Conservation (phyloP, 2,888 invertebrate genomes). For the Synanthedon myopaeformis region DNA sequence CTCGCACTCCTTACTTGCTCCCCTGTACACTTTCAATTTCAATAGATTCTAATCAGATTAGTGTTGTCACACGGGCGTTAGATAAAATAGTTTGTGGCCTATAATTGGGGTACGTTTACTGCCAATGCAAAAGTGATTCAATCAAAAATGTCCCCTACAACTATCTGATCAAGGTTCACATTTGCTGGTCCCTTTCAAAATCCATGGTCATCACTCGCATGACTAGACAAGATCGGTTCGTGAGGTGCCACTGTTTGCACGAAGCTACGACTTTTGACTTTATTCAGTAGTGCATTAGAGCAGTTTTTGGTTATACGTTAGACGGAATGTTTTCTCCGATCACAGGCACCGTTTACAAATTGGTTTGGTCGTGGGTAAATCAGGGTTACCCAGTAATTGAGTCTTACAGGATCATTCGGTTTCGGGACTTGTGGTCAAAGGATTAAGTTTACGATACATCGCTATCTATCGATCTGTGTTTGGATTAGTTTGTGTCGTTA, state of each 20-base stretch:
- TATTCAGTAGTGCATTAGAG: constrained; percentile 12
- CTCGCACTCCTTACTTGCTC: constrained; percentile 24
- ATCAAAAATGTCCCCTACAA: constrained; percentile 21
- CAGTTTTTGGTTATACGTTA: constrained; percentile 15
- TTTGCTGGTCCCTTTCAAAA: constrained; percentile 14
- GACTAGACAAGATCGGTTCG: constrained; percentile 66
- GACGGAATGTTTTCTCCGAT: background rate
- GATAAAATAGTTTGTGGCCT: constrained; percentile 69
- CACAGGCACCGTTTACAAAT: constrained; percentile 50
- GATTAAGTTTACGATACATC: constrained; percentile 46
- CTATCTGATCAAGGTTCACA: constrained; percentile 19
- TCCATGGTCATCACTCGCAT: constrained; percentile 65
- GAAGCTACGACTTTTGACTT: constrained; percentile 7
- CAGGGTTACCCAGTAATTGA: constrained; percentile 67
- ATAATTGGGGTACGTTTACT: constrained; percentile 59
- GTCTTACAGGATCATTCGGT: constrained; percentile 66
- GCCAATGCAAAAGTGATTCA: constrained; percentile 14
- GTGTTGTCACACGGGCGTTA: constrained; percentile 64
- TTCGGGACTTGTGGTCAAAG: constrained; percentile 51
- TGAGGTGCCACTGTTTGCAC: constrained; percentile 34
- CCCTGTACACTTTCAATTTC: constrained; percentile 48
- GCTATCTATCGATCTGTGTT: constrained; percentile 51
- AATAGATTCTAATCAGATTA: constrained; percentile 69
- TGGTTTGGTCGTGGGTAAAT: constrained; percentile 66
- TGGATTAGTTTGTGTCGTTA: constrained; percentile 8